These are phyloP conservation scores for Caenorhabditis imperialis DNA, from an alignment of 2,888 invertebrate genomes.

Conservation along the genomic window DNA sequence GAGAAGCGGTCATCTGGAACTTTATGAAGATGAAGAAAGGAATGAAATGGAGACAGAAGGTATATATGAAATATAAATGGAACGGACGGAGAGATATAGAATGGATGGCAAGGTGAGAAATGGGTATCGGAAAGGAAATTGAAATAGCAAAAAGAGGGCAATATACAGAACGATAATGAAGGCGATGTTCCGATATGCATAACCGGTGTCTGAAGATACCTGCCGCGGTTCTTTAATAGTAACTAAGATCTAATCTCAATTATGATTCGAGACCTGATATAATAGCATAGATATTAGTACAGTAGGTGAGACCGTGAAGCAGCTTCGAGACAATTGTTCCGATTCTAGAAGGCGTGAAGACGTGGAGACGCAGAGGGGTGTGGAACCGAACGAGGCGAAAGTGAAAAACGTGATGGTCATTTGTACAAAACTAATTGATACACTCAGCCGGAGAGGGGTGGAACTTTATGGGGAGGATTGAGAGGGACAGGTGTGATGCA, in stretches of 20 bases:
- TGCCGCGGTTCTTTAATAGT: not conserved
- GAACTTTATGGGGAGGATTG: too few relatives aligned
- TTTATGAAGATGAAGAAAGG: too few relatives aligned
- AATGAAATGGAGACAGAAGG: not conserved
- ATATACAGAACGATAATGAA: conserved; percentile 16
- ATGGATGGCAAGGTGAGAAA: conserved; percentile 45
- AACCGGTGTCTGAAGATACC: not conserved
- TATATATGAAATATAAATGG: conserved; percentile 20
- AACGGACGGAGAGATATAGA: conserved; percentile 8
- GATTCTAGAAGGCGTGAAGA: conserved; percentile 3
- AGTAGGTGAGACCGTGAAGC: not conserved
- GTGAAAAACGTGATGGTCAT: conserved; percentile 46
- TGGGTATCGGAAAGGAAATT: conserved; percentile 34
- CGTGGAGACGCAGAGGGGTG: conserved; percentile 18
- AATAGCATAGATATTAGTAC: conserved; percentile 1
- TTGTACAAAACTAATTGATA: too few relatives aligned
- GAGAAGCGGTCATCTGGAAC: conserved; percentile 17
- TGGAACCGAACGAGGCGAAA: conserved; percentile 40
- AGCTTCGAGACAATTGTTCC: conserved; percentile 5
- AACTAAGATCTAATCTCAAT: not conserved
- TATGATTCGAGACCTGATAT: not conserved
- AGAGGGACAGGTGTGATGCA: too few relatives aligned
- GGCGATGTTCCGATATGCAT: not conserved
- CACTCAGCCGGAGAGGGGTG: too few relatives aligned
- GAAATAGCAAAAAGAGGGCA: too few relatives aligned